Evolutionary conservation across 2,797 vertebrate species (phyloP).

Genomic region (Streptopelia turtur): DNA sequence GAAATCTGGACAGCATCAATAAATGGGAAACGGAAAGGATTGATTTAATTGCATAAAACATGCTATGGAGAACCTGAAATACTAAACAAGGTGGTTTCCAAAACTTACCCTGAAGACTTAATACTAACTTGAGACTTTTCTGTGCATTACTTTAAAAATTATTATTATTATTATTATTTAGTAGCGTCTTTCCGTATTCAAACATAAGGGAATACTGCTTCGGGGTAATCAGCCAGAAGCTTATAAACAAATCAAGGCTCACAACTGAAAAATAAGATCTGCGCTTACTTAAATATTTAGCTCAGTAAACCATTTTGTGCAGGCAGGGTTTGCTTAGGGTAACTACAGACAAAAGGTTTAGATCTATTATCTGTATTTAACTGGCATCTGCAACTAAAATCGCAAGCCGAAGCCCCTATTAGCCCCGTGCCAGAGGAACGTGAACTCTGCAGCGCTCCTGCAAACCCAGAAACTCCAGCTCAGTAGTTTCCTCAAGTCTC

Average conservation of each 20-base stretch:
- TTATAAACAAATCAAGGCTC: conserved; percentile 8
- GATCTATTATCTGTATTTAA: background rate
- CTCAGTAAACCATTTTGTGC: background rate
- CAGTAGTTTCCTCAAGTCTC: background rate
- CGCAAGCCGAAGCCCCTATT: background rate
- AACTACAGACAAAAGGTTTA: background rate
- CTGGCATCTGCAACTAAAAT: background rate
- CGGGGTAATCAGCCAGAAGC: background rate
- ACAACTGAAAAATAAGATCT: background rate
- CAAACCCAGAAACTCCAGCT: background rate
- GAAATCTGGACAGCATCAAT: background rate
- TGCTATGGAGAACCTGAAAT: background rate
- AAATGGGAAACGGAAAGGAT: background rate
- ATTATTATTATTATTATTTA: background rate
- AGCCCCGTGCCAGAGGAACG: background rate
- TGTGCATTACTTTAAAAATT: background rate
- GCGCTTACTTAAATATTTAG: background rate
- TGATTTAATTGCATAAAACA: background rate
- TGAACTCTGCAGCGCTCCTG: background rate
- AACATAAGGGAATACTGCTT: background rate
- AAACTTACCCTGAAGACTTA: background rate
- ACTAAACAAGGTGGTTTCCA: background rate
- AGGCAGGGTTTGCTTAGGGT: background rate
- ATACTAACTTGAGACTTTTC: background rate
- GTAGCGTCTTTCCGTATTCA: background rate